These are phyloP conservation scores for Itoplectis maculator DNA, from an alignment of 2,888 invertebrate genomes.

Conservation along the genomic window DNA sequence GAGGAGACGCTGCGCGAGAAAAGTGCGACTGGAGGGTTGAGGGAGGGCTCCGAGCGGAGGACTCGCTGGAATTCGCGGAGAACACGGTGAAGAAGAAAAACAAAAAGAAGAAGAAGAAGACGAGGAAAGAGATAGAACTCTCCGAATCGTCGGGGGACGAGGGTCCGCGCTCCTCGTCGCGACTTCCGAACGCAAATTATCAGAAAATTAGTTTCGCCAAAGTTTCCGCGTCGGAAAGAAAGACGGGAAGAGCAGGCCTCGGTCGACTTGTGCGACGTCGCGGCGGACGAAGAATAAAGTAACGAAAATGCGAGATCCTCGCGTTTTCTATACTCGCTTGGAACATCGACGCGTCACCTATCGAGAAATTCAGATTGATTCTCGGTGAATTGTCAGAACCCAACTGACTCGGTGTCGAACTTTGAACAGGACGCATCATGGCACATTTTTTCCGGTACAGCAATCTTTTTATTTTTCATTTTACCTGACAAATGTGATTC, in stretches of 20 bases:
- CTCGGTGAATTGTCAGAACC: neutral
- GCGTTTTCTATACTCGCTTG: neutral
- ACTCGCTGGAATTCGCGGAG: constrained; percentile 62
- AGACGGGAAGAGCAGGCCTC: constrained; percentile 46
- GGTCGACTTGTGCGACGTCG: constrained; percentile 30
- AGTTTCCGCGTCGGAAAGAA: constrained; percentile 50
- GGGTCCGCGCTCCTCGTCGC: constrained; percentile 56
- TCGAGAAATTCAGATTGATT: neutral
- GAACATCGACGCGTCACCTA: neutral
- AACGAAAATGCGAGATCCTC: constrained; percentile 2
- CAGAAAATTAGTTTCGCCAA: constrained; percentile 76
- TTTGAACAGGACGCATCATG: too few species aligned
- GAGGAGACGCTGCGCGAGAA: constrained; percentile 52
- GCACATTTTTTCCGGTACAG: too few species aligned
- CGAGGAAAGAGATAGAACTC: constrained; percentile 55
- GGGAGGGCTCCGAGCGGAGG: constrained; percentile 59
- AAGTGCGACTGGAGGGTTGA: constrained; percentile 52
- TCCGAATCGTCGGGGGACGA: constrained; percentile 70
- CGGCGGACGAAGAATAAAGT: constrained; percentile 29
- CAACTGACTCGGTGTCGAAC: neutral
- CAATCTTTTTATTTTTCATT: neutral
- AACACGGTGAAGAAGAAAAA: constrained; percentile 65
- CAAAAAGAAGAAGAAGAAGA: constrained; percentile 50
- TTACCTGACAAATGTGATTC: too few species aligned
- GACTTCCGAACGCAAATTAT: constrained; percentile 74